Evolutionary conservation across 2,797 vertebrate species (phyloP).

Genomic region (Malurus leucopterus): DNA sequence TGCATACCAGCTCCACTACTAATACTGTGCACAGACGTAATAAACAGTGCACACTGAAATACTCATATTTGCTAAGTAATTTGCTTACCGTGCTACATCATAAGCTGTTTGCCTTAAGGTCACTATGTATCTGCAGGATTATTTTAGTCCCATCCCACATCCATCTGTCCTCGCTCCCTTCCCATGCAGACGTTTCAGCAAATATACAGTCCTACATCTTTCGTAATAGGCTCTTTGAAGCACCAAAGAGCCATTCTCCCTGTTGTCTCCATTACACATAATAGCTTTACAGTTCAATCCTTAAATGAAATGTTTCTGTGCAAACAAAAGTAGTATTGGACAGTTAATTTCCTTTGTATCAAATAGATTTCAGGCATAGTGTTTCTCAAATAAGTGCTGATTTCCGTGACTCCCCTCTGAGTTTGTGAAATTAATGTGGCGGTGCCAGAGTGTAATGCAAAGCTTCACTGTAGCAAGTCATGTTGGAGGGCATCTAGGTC

Average conservation of each 20-base stretch:
- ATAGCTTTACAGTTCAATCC: background rate
- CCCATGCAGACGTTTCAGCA: background rate
- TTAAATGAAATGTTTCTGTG: background rate
- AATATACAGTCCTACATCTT: background rate
- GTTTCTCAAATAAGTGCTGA: background rate
- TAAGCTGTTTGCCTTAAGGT: constrained; percentile 29
- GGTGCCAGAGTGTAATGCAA: background rate
- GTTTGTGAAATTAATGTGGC: background rate
- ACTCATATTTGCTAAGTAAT: background rate
- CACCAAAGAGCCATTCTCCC: background rate
- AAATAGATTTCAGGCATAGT: background rate
- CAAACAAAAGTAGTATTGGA: background rate
- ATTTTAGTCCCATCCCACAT: constrained; percentile 29
- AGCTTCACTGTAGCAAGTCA: background rate
- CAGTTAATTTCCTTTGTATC: background rate
- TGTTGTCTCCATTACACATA: background rate
- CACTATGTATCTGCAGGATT: constrained; percentile 15
- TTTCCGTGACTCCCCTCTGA: background rate
- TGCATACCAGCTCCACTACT: background rate
- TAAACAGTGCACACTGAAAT: background rate
- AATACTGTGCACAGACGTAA: background rate
- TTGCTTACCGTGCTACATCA: background rate
- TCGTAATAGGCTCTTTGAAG: background rate
- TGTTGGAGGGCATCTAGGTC: background rate
- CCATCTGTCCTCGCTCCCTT: constrained; percentile 11